Evolutionary conservation across 2,888 invertebrate species (phyloP), one percentile per base, ranked within the genome.

Genomic region (Unio pictorum): DNA sequence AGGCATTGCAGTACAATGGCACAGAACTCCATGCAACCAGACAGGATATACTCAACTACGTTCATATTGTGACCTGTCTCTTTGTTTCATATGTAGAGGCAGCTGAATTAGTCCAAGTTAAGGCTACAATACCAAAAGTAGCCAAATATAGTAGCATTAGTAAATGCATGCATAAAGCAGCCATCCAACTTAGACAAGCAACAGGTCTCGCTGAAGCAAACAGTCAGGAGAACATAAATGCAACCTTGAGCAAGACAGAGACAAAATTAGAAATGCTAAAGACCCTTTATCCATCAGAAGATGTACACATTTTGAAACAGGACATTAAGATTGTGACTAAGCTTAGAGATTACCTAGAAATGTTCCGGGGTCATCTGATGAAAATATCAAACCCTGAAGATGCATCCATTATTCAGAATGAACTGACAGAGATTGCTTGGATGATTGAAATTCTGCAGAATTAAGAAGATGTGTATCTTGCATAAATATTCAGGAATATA

Each of bases 1-100:
- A 82, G 59, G 79, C 83, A 26, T 59, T 81, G 4, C 66, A 67
- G 54, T 23, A 61, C 20, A 76, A 69, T 23, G 70, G 65, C 15
- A 61, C 64, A 20, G 45, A 62, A 23, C 60, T 71, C n/a, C 75
- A 63, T 72, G 61, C 74, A 3, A 67, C 76, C 63, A 64, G 28
- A 15, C 67, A 69, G 11, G 68, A 73, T 17, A 64, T 66, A 64
- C 57, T 20, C 18, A 73, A 68, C 54, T 73, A 73, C 54, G 57
- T 73, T 18, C 54, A 61, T 17, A 15, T 71, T 8, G 58, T 71
- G 5, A 65, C 70, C 2, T 64, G 60, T 23, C 54, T 68, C 17
- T 56, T 73, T 15, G 61, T 26, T 17, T 63, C 70, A 6, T 73
- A 73, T 64, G 55, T 70, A 4, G 59, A 70, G 63, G 54, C 63